Conservation (phyloP, 2,888 invertebrate genomes). For the Carcina quercana region DNA sequence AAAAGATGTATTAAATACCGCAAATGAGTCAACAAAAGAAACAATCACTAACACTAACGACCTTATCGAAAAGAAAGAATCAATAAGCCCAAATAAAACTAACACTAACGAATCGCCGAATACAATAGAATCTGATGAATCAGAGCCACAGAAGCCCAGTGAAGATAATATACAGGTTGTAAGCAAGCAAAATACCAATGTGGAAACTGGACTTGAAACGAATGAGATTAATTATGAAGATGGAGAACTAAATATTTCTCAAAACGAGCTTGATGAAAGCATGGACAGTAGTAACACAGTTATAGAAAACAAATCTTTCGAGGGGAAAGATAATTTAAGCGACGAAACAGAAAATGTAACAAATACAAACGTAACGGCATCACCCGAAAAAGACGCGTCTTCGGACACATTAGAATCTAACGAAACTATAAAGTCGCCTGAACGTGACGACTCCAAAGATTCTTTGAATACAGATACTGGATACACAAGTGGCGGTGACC, state of each 20-base stretch:
- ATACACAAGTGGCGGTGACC: slow-evolving; percentile 31
- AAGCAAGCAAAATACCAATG: neutral
- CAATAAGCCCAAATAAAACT: too few relatives aligned
- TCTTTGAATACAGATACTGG: slow-evolving; percentile 38
- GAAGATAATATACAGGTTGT: too few relatives aligned
- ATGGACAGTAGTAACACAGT: slow-evolving; percentile 53
- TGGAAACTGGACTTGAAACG: neutral
- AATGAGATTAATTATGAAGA: neutral
- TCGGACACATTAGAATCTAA: slow-evolving; percentile 29
- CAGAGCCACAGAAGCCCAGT: too few relatives aligned
- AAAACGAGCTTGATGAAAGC: slow-evolving; percentile 51
- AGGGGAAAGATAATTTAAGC: slow-evolving; percentile 26
- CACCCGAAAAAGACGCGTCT: slow-evolving; percentile 28
- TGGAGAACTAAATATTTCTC: slow-evolving; percentile 31
- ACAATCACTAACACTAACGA: too few relatives aligned
- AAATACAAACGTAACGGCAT: slow-evolving; percentile 12
- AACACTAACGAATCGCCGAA: too few relatives aligned
- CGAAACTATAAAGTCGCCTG: slow-evolving; percentile 31
- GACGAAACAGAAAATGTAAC: slow-evolving; percentile 20
- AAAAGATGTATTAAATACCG: too few relatives aligned
- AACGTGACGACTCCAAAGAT: slow-evolving; percentile 39
- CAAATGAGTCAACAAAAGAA: too few relatives aligned
- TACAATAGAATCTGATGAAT: too few relatives aligned
- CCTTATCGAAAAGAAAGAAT: too few relatives aligned
- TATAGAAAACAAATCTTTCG: slow-evolving; percentile 50